Evolutionary conservation across 2,113 vertebrate genomes (phyloP).

Genomic region (Fregata magnificens): DNA sequence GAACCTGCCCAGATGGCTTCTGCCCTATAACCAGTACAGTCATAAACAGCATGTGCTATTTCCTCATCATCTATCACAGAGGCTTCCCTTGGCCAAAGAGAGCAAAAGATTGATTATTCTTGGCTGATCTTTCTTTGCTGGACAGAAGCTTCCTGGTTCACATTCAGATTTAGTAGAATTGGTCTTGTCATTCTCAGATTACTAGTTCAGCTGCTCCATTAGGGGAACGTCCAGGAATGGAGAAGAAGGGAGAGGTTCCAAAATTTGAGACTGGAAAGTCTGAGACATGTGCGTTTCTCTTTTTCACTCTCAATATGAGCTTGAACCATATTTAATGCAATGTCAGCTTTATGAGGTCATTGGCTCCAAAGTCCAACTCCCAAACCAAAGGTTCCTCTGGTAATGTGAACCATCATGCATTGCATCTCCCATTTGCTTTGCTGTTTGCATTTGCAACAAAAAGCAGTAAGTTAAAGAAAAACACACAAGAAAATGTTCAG

Average conservation of each 20-base stretch:
- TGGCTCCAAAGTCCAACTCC: neutral
- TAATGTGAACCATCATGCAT: neutral
- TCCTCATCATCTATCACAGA: constrained; percentile 26
- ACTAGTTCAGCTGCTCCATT: neutral
- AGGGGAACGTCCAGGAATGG: neutral
- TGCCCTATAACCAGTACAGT: neutral
- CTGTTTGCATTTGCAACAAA: neutral
- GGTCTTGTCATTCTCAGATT: constrained; percentile 22
- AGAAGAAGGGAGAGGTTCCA: neutral
- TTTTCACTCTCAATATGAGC: neutral
- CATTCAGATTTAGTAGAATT: neutral
- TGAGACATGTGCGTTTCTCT: neutral
- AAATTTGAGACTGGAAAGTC: neutral
- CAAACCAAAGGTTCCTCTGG: neutral
- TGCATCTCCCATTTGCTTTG: neutral
- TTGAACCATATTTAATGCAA: neutral
- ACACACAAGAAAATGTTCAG: neutral
- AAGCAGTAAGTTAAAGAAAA: neutral
- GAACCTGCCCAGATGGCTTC: constrained; percentile 24
- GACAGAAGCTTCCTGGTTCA: neutral
- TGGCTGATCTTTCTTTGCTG: constrained; percentile 31
- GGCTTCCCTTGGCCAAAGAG: neutral
- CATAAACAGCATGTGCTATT: constrained; percentile 28
- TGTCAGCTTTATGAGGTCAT: neutral
- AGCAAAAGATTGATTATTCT: constrained; percentile 20